A percentile compares a stretch with the other conserved stretches of the same genome.
phyloP scores from a whole-genome alignment of 2,113 vertebrate genomes.

The Actenoides lindsayi region DNA sequence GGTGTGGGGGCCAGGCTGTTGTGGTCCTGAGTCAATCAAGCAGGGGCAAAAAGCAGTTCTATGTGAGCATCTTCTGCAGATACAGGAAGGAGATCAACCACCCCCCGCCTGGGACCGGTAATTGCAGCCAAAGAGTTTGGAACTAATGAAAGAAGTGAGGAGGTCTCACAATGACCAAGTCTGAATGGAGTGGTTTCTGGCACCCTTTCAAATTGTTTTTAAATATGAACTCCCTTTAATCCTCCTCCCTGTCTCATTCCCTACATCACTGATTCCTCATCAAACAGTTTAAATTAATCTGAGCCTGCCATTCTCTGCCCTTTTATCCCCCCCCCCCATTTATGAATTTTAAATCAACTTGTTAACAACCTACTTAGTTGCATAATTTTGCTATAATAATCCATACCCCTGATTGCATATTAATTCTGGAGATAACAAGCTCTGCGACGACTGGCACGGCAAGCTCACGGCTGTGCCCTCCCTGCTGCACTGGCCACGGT shows the following conservation, averaged over 20 bases:
- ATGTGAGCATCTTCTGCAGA: neutral
- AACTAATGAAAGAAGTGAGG: neutral
- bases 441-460: rapidly evolving
- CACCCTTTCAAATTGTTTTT: constrained; percentile 35
- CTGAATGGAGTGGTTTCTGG: neutral
- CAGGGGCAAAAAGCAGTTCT: neutral
- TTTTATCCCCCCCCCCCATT: neutral
- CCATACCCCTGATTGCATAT: neutral
- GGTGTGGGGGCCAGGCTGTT: rapidly evolving
- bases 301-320: neutral
- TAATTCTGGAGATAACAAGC: neutral
- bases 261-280: constrained; percentile 37
- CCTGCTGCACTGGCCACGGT: neutral
- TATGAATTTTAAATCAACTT: constrained; percentile 64
- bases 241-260: constrained; percentile 27
- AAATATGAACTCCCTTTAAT: constrained; percentile 37
- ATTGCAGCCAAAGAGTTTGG: neutral
- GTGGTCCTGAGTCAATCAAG: rapidly evolving
- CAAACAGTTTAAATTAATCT: constrained; percentile 61
- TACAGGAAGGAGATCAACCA: neutral
- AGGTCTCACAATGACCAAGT: neutral
- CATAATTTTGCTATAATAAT: constrained; percentile 25
- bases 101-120: neutral
- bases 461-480: neutral
- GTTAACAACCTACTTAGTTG: constrained; percentile 60